A percentile compares a stretch with the other conserved stretches of the same genome.
phyloP scores from a whole-genome alignment of 2,888 invertebrate species.

The Protonemura montana region DNA sequence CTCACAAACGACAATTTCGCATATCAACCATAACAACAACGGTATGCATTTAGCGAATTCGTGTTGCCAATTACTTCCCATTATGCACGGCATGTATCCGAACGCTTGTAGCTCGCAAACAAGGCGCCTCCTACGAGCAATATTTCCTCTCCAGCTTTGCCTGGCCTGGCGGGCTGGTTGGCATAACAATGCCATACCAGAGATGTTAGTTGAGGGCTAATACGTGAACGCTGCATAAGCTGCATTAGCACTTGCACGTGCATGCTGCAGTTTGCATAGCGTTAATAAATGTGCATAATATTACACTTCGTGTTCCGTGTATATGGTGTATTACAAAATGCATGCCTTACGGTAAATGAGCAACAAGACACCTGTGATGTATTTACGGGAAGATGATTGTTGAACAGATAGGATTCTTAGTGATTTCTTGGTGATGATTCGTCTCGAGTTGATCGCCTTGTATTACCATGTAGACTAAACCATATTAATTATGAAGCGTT shows the following conservation, averaged over 20 bases:
- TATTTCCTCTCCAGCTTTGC: too few species aligned
- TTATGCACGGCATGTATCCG: not conserved
- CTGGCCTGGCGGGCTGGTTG: too few species aligned
- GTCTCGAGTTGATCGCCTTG: not conserved
- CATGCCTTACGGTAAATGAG: not conserved
- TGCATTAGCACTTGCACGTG: not conserved
- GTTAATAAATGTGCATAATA: not conserved
- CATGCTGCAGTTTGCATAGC: conserved; percentile 2
- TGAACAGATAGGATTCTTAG: not conserved
- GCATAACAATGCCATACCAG: not conserved
- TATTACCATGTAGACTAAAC: not conserved
- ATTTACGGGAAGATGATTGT: not conserved
- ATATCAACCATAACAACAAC: not conserved
- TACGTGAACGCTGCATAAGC: not conserved
- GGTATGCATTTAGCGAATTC: conserved; percentile 17
- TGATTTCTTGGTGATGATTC: not conserved
- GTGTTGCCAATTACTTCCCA: conserved; percentile 24
- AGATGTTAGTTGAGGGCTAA: not conserved
- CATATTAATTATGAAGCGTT: not conserved
- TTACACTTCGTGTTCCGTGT: not conserved
- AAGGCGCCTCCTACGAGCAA: not conserved
- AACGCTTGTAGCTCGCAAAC: not conserved
- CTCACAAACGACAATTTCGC: not conserved
- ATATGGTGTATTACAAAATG: not conserved
- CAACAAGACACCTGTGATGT: not conserved